Evolutionary conservation across 2,797 vertebrate genomes (phyloP).

Genomic region (Trachurus trachurus): DNA sequence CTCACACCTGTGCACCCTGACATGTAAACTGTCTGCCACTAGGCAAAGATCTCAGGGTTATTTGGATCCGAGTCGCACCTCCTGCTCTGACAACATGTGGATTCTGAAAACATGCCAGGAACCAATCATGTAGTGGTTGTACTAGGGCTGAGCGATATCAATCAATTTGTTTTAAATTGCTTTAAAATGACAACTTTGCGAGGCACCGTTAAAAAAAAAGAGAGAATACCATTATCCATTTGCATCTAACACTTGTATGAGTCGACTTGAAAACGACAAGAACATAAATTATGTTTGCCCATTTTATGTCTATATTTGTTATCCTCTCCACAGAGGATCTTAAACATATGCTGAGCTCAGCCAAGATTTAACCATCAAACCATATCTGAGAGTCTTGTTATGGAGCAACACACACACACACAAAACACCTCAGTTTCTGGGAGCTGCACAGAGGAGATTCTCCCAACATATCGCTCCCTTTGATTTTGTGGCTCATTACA

Average conservation of each 20-base stretch:
- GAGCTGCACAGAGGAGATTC: conserved; percentile 38
- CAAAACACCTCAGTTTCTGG: conserved; percentile 5
- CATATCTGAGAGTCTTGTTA: conserved; percentile 38
- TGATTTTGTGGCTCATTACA: conserved; percentile 61
- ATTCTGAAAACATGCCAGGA: neutral
- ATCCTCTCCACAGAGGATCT: conserved; percentile 26
- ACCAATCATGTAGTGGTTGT: neutral
- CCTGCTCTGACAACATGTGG: too few species aligned
- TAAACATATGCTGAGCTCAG: conserved; percentile 39
- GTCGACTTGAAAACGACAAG: neutral
- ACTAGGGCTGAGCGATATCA: neutral
- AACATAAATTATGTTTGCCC: conserved; percentile 17
- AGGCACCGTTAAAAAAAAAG: neutral
- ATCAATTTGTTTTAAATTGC: neutral
- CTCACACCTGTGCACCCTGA: neutral
- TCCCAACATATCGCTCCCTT: conserved; percentile 30
- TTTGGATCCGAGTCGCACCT: too few species aligned
- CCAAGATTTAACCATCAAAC: conserved; percentile 44
- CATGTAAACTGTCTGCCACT: neutral
- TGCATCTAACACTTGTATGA: conserved; percentile 6
- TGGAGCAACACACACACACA: conserved; percentile 5
- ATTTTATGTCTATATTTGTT: conserved; percentile 48
- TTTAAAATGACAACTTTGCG: neutral
- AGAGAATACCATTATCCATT: neutral
- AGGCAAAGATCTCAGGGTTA: neutral